Percentiles rank a stretch among this genome's conserved stretches.
phyloP scores from a whole-genome alignment of 2,113 vertebrate species.

The Macquaria australasica region DNA sequence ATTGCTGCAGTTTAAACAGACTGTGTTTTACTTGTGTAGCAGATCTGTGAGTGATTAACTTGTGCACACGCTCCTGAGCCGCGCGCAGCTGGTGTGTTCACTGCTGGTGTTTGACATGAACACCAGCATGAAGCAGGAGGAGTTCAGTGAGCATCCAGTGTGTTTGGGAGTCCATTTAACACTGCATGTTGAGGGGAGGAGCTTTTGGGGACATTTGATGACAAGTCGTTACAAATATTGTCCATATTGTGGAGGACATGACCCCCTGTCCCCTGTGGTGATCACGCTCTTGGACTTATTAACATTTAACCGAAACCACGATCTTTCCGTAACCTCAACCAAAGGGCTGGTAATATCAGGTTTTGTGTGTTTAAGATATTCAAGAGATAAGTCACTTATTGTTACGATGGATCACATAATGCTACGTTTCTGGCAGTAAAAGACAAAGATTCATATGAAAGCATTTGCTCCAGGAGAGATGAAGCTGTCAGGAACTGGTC shows the following conservation, averaged over 20 bases:
- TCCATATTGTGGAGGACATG: neutral
- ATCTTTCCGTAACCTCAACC: neutral
- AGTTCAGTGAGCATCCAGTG: neutral
- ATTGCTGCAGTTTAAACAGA: neutral
- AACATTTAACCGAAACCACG: neutral
- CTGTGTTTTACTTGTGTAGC: neutral
- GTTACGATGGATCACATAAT: neutral
- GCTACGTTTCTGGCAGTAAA: neutral
- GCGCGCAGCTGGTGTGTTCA: neutral
- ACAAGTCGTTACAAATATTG: neutral
- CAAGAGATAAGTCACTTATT: neutral
- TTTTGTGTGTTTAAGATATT: neutral
- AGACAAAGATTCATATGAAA: neutral
- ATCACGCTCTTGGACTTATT: neutral
- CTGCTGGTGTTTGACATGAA: neutral
- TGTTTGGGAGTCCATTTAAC: neutral
- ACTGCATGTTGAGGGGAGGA: neutral
- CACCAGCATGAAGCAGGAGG: neutral
- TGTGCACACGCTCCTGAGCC: neutral
- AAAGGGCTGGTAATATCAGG: neutral
- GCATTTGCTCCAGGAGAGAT: conserved; percentile 17
- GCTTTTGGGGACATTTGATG: neutral
- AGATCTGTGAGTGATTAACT: neutral
- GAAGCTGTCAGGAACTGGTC: conserved; percentile 46
- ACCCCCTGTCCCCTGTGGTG: neutral